Evolutionary conservation across 1,140 invertebrate genomes (phyloP).

Genomic region (Pseudomyrmex concolor): DNA sequence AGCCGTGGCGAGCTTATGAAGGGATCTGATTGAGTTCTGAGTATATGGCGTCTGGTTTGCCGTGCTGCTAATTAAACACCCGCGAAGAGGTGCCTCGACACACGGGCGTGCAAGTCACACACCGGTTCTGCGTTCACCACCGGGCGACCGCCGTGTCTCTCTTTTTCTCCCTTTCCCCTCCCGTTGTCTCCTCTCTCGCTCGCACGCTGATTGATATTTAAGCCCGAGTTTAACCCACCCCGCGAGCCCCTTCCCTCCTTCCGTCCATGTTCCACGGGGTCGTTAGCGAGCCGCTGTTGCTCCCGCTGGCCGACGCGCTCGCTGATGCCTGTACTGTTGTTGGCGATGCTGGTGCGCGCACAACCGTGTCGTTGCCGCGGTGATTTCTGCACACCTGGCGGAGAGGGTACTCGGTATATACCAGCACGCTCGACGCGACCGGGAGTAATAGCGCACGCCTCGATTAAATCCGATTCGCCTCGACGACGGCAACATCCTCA

Average conservation of each 20-base stretch:
- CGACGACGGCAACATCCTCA: slow-evolving; percentile 49
- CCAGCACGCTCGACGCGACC: slow-evolving; percentile 62
- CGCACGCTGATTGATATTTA: slow-evolving; percentile 83
- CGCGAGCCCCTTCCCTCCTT: slow-evolving; percentile 54
- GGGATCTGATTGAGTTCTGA: slow-evolving; percentile 85
- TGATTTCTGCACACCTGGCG: slow-evolving; percentile 80
- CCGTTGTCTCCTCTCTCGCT: slow-evolving; percentile 62
- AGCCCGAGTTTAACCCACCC: slow-evolving; percentile 79
- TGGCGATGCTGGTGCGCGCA: slow-evolving; percentile 60
- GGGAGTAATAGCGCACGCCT: slow-evolving; percentile 74
- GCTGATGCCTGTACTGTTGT: slow-evolving; percentile 69
- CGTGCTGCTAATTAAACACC: slow-evolving; percentile 85
- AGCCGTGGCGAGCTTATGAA: slow-evolving; percentile 81
- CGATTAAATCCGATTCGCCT: slow-evolving; percentile 77
- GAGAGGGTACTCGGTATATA: slow-evolving; percentile 52
- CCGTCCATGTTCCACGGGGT: slow-evolving; percentile 78
- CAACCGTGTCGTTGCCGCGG: slow-evolving; percentile 60
- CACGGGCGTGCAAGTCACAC: slow-evolving; percentile 70
- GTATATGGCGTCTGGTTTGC: slow-evolving; percentile 84
- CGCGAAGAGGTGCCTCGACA: slow-evolving; percentile 76
- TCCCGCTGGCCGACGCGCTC: slow-evolving; percentile 71
- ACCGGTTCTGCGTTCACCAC: slow-evolving; percentile 64
- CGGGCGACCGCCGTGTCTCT: slow-evolving; percentile 21
- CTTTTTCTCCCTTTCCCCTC: slow-evolving; percentile 15
- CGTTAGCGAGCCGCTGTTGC: slow-evolving; percentile 78